Percentiles rank a stretch among this genome's conserved stretches.
phyloP scores from a whole-genome alignment of 2,888 invertebrate species.

The Amblyjoppa fuscipennis region DNA sequence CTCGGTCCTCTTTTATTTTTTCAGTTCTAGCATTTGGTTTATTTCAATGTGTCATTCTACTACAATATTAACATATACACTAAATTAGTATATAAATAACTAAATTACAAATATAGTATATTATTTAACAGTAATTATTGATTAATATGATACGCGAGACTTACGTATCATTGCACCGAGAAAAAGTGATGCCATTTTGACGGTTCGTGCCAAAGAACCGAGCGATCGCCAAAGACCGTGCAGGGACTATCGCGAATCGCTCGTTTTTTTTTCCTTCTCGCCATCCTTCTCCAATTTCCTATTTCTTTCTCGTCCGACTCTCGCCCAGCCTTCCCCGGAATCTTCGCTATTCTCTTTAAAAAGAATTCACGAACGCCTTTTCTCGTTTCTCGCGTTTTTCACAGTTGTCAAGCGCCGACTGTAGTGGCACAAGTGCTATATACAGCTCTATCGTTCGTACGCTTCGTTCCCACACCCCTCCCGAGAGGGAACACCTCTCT shows the following conservation, averaged over 20 bases:
- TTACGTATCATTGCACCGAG: too few relatives aligned
- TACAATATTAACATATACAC: too few relatives aligned
- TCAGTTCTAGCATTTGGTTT: too few relatives aligned
- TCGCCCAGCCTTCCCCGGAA: background rate
- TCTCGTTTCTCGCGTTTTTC: constrained; percentile 19
- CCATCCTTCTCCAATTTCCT: background rate
- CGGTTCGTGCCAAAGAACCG: background rate
- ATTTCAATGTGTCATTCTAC: too few relatives aligned
- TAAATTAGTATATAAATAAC: too few relatives aligned
- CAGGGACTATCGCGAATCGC: background rate
- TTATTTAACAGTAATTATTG: too few relatives aligned
- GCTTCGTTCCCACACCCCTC: constrained; percentile 11
- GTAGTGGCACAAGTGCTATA: background rate
- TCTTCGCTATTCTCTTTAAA: constrained; percentile 2
- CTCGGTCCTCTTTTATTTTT: too few relatives aligned
- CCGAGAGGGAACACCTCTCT: background rate
- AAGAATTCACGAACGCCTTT: constrained; percentile 16
- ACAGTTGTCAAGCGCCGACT: background rate
- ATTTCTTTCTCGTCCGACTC: background rate
- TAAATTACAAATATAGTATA: too few relatives aligned
- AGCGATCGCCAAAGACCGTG: background rate
- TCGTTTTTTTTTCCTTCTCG: background rate
- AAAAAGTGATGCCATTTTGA: too few relatives aligned
- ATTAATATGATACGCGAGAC: too few relatives aligned
- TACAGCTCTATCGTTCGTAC: constrained; percentile 9